Evolutionary conservation across 1,140 invertebrate genomes (phyloP).

Genomic region (Bombus affinis): DNA sequence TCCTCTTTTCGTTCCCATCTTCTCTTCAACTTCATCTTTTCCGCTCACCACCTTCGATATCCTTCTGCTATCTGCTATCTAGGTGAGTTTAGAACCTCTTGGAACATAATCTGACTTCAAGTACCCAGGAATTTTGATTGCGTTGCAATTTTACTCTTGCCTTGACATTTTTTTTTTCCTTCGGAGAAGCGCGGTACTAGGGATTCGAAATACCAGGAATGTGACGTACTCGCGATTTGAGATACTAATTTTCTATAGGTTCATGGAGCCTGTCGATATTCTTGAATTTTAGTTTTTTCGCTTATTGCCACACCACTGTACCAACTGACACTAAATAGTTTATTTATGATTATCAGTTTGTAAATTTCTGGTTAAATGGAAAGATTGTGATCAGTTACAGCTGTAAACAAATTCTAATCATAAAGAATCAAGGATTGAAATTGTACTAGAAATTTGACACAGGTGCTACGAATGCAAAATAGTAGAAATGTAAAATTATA

Average conservation of each 20-base stretch:
- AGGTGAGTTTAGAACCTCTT: neutral
- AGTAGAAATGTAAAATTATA: neutral
- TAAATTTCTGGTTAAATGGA: no score
- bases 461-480: neutral
- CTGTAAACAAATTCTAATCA: neutral
- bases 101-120: neutral
- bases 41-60: slow-evolving; percentile 6
- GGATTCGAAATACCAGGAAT: neutral
- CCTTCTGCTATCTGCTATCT: no score
- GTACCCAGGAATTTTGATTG: neutral
- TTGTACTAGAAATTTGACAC: no score
- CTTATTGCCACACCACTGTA: no score
- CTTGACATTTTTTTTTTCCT: neutral
- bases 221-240: neutral
- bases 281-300: neutral
- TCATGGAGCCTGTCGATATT: neutral
- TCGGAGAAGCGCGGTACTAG: no score
- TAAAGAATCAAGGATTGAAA: neutral
- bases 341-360: no score
- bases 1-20: slow-evolving; percentile 39
- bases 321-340: no score
- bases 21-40: slow-evolving; percentile 50
- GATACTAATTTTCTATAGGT: neutral
- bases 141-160: neutral
- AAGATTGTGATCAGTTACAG: no score